Evolutionary conservation across 2,113 vertebrate genomes (phyloP).

Genomic region (Nettapus auritus): DNA sequence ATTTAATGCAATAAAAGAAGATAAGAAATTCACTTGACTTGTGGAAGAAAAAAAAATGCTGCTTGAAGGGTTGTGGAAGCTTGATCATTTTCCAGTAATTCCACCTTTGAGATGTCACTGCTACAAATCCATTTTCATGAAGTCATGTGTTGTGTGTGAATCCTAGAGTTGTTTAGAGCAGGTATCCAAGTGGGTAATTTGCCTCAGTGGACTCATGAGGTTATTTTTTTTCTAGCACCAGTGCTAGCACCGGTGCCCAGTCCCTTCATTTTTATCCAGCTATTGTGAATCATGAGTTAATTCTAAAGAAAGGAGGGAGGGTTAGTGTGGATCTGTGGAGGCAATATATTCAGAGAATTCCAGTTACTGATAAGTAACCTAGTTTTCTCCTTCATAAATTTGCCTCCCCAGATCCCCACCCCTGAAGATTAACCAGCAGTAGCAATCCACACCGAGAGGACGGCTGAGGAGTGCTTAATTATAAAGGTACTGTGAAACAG

Average conservation of each 20-base stretch:
- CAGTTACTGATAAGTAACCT: slow-evolving; percentile 74
- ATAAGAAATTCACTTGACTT: neutral
- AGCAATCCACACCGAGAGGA: slow-evolving; percentile 70
- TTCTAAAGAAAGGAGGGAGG: slow-evolving; percentile 56
- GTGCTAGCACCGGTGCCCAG: slow-evolving; percentile 25
- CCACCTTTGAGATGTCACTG: neutral
- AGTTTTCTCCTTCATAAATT: slow-evolving; percentile 77
- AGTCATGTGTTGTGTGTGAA: neutral
- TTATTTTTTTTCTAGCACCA: slow-evolving; percentile 32
- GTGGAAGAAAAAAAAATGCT: neutral
- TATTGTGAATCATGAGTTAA: slow-evolving; percentile 37
- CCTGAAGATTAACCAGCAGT: slow-evolving; percentile 71
- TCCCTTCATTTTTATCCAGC: slow-evolving; percentile 42
- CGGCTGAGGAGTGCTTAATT: slow-evolving; percentile 72
- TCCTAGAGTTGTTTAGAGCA: slow-evolving; percentile 13
- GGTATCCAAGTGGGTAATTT: slow-evolving; percentile 7
- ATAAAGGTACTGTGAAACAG: slow-evolving; percentile 72
- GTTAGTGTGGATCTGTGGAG: slow-evolving; percentile 75
- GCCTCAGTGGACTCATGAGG: neutral
- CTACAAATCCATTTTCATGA: slow-evolving; percentile 1
- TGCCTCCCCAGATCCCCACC: slow-evolving; percentile 73
- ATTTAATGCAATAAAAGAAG: neutral
- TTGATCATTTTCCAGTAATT: neutral
- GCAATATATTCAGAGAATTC: slow-evolving; percentile 75
- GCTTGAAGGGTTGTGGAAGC: neutral